These are phyloP conservation scores for Eulemur mongoz DNA, from an alignment of 2,797 vertebrate species.

Conservation along the genomic window DNA sequence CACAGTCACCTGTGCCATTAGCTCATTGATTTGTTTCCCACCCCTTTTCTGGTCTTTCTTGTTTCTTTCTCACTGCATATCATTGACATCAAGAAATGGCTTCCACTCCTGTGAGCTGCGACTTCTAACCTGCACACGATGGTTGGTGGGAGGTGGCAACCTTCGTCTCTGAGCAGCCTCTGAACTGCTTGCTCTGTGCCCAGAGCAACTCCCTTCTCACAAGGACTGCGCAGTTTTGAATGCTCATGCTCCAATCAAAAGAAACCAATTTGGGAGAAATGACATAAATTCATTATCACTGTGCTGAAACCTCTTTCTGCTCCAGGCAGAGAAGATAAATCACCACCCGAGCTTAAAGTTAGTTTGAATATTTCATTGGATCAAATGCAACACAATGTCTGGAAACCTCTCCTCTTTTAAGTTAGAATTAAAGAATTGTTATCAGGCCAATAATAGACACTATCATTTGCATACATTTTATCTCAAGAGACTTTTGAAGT, in stretches of 20 bases:
- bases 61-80: background rate
- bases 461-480: slow-evolving; percentile 86
- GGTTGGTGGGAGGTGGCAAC: slow-evolving; percentile 63
- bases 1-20: background rate
- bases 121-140: slow-evolving; percentile 63
- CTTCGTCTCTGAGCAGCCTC: slow-evolving; percentile 70
- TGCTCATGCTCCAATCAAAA: slow-evolving; percentile 75
- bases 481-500: slow-evolving; percentile 84
- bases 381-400: slow-evolving; percentile 84
- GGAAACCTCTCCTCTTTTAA: slow-evolving; percentile 85
- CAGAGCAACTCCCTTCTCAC: slow-evolving; percentile 66
- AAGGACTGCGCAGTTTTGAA: slow-evolving; percentile 80
- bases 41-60: slow-evolving; percentile 11
- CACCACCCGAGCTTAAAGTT: slow-evolving; percentile 81
- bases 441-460: slow-evolving; percentile 83
- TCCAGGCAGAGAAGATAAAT: slow-evolving; percentile 86
- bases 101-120: slow-evolving; percentile 36
- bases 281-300: slow-evolving; percentile 84
- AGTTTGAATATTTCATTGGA: slow-evolving; percentile 86
- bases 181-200: slow-evolving; percentile 71
- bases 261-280: slow-evolving; percentile 81
- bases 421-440: slow-evolving; percentile 86
- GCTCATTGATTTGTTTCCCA: background rate
- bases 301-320: slow-evolving; percentile 82
- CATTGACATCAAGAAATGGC: background rate